A percentile compares a stretch with the other conserved stretches of the same genome.
These are phyloP conservation scores for Nycticorax nycticorax DNA, from an alignment of 2,113 vertebrate species.

Conservation along the genomic window DNA sequence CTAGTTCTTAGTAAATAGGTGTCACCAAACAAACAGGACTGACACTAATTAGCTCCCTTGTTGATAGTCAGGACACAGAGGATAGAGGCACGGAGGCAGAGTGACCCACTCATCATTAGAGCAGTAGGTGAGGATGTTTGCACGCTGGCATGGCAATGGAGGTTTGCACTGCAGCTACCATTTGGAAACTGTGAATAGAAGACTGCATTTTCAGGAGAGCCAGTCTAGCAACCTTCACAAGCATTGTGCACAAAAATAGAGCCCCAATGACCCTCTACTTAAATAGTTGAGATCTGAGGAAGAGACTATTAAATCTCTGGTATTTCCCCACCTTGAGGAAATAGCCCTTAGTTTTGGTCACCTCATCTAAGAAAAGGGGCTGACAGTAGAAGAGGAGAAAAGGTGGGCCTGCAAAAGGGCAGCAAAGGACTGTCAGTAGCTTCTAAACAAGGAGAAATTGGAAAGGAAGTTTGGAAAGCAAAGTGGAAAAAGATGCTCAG, in stretches of 20 bases:
- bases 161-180: background rate
- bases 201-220: background rate
- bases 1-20: constrained; percentile 14
- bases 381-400: background rate
- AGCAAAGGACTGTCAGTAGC: background rate
- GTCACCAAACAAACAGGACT: constrained; percentile 38
- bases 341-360: background rate
- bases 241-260: background rate
- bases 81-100: background rate
- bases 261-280: background rate
- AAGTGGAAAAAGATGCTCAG: background rate
- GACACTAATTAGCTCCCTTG: constrained; percentile 55
- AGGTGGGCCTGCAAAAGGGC: background rate
- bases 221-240: background rate
- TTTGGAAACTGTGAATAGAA: background rate
- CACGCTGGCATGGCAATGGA: background rate
- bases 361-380: background rate
- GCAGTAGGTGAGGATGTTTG: background rate
- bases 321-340: background rate
- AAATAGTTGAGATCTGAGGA: background rate
- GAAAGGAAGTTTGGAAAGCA: background rate
- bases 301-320: background rate
- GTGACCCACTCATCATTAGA: background rate
- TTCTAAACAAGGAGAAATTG: background rate
- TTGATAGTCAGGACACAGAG: background rate